Base-by-base conservation (phyloP, 2,113 vertebrate species). In the Laticauda colubrina region DNA sequence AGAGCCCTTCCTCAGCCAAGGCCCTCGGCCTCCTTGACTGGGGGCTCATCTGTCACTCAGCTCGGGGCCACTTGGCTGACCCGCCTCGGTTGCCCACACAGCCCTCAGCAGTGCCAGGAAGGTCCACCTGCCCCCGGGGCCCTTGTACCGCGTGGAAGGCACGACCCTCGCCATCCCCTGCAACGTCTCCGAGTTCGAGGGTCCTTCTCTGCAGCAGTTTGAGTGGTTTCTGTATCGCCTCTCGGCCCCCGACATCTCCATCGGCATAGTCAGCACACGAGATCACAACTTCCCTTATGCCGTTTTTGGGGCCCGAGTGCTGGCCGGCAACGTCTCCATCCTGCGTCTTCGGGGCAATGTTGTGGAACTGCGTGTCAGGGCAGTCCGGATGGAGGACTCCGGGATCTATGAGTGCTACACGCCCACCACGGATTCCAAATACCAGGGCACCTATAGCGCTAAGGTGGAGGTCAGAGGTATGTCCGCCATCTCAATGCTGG, bases 381-480 rank as follows among this genome's bases (percentile, higher is more conserved):
- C 96, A 69, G 97, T 99, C 18, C 97, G 97, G 11, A 48, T 96
- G 10, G 98, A 98, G 12, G 98, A 99, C 26, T 97, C 98, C 48
- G 98, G 98, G 0, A 94, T 96, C 10, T 99, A 98, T 0, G 98
- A 99, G 93, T 99, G 98, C 95, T 98, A 98, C 96, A 99, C 98
- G 0, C 98, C 98, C 12, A 98, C 98, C 95, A 99, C 98, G 0
- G 98, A 99, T 91, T 18, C 87, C 15, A 96, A 61, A 5, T 99
- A 98, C 96, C 97, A 97, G 61, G 98, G 98, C 43, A 98, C 96
- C 96, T 99, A 99, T 96, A 98, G 98, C 6, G 95, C 94, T 89
- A 96, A 96, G 23, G 98, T 98, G 57, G 85, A 93, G 9, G 97
- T 99, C 81, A 98, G 97, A 98, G 98, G 98, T 99, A 96, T 48